Base-by-base conservation (phyloP, 2,113 vertebrate genomes). In the Raja brachyura region DNA sequence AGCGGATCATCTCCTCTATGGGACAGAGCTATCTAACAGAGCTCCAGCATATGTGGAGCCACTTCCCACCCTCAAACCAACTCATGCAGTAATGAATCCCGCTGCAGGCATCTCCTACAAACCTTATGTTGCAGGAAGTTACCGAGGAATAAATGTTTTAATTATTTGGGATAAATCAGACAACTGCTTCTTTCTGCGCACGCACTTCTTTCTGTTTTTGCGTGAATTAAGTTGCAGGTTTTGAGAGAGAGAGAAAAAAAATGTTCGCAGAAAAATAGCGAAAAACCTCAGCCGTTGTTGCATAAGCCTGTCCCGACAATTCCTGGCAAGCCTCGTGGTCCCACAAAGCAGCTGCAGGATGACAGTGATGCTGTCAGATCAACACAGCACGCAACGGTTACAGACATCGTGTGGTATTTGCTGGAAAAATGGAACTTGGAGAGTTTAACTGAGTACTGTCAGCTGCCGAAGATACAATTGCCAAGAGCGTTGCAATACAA, bases 271-370 rank as follows among this genome's bases (percentile, higher is more conserved):
- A 74, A 92, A 92, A 18, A 6, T 10, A 48, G 68, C 9, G 13
- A 92, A 25, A 90, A 90, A 28, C 31, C 68, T 90, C 86, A 90
- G 68, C 86, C 86, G 68, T 33, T 90, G 68, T 33, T 90, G 61
- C 86, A 92, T 54, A 73, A 92, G 68, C 90, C 39, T 33, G 68
- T 92, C 39, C 33, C 1, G 22, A 74, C 90, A 74, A 92, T 73
- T 92, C 68, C 68, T 92, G 90, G 90, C 90, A 92, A 74, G 90
- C 1, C 39, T 73, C 68, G 11, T 18, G 73, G 25, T 39, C 68
- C 63, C 68, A 73, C 39, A 92, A 54, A 92, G 90, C 90, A 92
- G 90, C 90, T 92, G 90, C 39, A 73, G 90, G 39, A 73, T 28
- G 66, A 22, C 48, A 54, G 7, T 54, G 90, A 74, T 92, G 31